These are phyloP conservation scores for Perca schrenkii DNA, from an alignment of 2,113 vertebrate genomes.

Conservation along the genomic window DNA sequence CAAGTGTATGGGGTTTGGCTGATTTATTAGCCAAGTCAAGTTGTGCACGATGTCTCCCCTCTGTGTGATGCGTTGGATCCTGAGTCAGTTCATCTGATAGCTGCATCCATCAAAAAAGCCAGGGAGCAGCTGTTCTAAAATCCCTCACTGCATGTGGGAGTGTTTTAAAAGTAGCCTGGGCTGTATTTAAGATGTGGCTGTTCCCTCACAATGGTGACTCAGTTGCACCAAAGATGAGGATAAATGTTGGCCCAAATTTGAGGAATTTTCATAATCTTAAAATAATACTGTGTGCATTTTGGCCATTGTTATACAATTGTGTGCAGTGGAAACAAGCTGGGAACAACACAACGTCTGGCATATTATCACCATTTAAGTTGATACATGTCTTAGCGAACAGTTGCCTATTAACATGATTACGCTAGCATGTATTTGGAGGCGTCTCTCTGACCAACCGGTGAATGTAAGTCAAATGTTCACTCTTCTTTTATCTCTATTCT, in stretches of 20 bases:
- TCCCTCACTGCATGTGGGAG: conserved; percentile 42
- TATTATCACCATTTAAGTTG: not conserved
- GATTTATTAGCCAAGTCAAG: conserved; percentile 3
- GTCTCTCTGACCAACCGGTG: too few species aligned
- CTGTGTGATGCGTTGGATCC: conserved; percentile 23
- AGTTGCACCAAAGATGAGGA: not conserved
- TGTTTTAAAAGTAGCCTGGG: conserved; percentile 40
- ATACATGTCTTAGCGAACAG: not conserved
- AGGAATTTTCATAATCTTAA: not conserved
- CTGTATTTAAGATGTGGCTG: not conserved
- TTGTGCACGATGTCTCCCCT: not conserved
- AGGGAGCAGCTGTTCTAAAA: conserved; percentile 11
- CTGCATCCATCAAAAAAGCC: conserved; percentile 18
- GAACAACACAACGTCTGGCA: not conserved
- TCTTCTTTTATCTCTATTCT: too few species aligned
- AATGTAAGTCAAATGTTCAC: too few species aligned
- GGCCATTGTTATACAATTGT: not conserved
- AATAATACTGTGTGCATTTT: not conserved
- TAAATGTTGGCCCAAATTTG: not conserved
- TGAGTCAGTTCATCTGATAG: conserved; percentile 9
- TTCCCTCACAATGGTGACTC: conserved; percentile 9
- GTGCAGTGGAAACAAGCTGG: not conserved
- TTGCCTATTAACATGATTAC: not conserved
- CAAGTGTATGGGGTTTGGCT: not conserved
- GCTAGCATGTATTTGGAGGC: not conserved